Conservation (phyloP, 2,888 invertebrate genomes). For the Napeogenes inachia region DNA sequence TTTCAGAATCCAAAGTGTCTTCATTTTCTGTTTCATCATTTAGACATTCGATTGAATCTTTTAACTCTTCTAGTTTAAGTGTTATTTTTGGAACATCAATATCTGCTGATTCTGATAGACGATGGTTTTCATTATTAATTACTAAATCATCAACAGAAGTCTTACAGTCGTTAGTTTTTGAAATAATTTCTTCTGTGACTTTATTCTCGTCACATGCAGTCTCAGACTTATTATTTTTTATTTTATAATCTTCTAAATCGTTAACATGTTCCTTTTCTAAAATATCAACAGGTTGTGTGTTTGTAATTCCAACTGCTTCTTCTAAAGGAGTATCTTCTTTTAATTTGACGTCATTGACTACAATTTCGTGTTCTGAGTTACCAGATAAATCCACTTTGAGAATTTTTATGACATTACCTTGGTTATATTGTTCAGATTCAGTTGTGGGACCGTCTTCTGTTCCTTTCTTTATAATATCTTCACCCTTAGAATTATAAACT, state of each 20-base stretch:
- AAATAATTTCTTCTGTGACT: conserved; percentile 9
- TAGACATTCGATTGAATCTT: neutral
- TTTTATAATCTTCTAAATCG: neutral
- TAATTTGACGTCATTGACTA: neutral
- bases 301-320: neutral
- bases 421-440: conserved; percentile 25
- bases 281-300: neutral
- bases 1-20: neutral
- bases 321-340: neutral
- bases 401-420: conserved; percentile 28
- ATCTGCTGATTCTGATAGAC: neutral
- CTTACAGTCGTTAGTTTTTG: neutral
- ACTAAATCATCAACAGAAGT: conserved; percentile 9
- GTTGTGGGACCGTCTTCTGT: conserved; percentile 2
- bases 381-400: conserved; percentile 24
- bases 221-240: neutral
- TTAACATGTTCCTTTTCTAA: conserved; percentile 9
- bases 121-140: neutral
- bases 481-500: conserved; percentile 12
- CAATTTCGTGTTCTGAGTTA: conserved; percentile 20
- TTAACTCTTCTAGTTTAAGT: neutral
- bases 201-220: neutral
- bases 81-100: neutral
- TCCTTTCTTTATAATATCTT: conserved; percentile 16
- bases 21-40: conserved; percentile 10